Conservation (phyloP, 2,888 invertebrate species). For the Plagiodera versicolora region DNA sequence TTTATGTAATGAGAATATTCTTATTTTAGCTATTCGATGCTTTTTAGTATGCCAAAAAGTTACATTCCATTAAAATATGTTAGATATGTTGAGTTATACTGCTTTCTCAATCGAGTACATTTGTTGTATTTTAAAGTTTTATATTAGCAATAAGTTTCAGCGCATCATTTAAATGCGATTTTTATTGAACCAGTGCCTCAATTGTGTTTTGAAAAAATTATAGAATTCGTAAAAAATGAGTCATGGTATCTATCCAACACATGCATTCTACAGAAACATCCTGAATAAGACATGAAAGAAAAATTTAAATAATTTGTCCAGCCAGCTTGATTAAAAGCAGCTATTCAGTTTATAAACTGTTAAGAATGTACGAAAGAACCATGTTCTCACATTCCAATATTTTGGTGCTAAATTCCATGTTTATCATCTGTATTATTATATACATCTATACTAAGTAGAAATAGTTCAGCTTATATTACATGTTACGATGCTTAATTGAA, state of each 20-base stretch:
- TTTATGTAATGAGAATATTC: no score
- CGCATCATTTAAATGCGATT: conserved; percentile 2
- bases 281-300: no score
- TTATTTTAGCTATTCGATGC: no score
- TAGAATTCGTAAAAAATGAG: no score
- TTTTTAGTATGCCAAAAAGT: neutral
- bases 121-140: conserved; percentile 12
- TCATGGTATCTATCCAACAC: no score
- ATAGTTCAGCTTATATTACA: neutral
- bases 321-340: no score
- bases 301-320: no score
- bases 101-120: conserved; percentile 1
- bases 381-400: neutral
- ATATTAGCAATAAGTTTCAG: conserved; percentile 2
- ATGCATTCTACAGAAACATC: no score
- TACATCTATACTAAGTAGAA: neutral
- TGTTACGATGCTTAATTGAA: neutral
- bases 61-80: conserved; percentile 9
- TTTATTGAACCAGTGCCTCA: conserved; percentile 1
- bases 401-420: conserved; percentile 11
- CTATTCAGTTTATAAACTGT: no score
- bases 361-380: no score
- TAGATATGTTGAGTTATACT: neutral
- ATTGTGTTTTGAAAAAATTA: neutral
- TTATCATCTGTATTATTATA: no score